A percentile compares a stretch with the other conserved stretches of the same genome.
Evolutionary conservation across 2,888 invertebrate genomes (phyloP).

Genomic region (Heliconius ismenius): DNA sequence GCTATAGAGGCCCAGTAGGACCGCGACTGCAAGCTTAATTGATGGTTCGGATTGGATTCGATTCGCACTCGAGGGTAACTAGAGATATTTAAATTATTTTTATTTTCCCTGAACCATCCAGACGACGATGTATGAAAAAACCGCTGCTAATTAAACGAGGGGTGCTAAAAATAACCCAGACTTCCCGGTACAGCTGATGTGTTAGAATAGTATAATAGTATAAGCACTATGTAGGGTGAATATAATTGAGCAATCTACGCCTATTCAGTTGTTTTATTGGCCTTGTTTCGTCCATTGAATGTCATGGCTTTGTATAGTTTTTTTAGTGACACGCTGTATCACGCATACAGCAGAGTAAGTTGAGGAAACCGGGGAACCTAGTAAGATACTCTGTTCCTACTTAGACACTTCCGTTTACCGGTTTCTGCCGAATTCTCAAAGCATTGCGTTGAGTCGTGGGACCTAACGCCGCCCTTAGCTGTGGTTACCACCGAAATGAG

Average conservation of each 20-base stretch:
- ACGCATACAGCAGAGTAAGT: background rate
- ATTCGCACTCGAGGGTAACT: no score
- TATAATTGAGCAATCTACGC: background rate
- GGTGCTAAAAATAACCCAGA: constrained; percentile 1
- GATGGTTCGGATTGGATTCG: no score
- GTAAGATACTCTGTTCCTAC: background rate
- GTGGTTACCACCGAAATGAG: no score
- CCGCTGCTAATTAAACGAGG: background rate
- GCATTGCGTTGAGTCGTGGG: background rate
- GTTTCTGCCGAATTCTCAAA: background rate
- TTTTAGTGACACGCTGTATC: background rate
- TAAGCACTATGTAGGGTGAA: background rate
- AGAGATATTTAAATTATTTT: background rate
- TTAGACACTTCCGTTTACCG: background rate
- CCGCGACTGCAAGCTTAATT: no score
- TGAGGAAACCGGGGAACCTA: background rate
- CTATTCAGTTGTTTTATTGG: background rate
- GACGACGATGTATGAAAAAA: background rate
- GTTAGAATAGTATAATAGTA: background rate
- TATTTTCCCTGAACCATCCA: background rate
- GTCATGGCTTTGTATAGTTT: background rate
- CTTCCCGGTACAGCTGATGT: constrained; percentile 1
- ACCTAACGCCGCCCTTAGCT: no score
- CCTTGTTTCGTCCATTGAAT: background rate
- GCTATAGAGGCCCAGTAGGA: no score